Evolutionary conservation across 2,888 invertebrate genomes (phyloP).

Genomic region (Polydrusus tereticollis): DNA sequence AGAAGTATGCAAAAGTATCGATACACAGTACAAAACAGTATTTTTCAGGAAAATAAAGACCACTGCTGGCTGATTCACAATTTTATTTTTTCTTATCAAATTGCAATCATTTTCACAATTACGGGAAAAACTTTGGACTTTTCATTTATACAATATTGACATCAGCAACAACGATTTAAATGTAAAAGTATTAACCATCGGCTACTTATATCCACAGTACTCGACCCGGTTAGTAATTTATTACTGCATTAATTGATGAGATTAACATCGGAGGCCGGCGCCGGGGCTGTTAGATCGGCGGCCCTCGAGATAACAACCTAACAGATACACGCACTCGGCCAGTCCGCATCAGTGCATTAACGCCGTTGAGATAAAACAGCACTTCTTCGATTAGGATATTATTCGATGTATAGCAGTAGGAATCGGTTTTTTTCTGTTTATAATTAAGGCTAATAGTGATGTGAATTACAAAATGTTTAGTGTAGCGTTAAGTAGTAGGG

Average conservation of each 20-base stretch:
- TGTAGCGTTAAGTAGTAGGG: no score
- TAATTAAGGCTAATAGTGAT: not conserved
- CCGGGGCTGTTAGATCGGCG: constrained; percentile 47
- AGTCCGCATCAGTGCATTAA: constrained; percentile 39
- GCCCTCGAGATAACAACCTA: constrained; percentile 40
- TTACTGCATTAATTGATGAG: constrained; percentile 42
- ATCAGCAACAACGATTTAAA: not conserved
- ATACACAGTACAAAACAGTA: no score
- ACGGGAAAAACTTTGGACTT: no score
- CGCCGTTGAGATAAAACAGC: constrained; percentile 41
- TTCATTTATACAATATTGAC: not conserved
- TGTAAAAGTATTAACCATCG: not conserved
- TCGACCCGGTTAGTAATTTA: constrained; percentile 28
- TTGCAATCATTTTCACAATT: no score
- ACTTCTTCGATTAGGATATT: not conserved
- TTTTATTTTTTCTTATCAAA: no score
- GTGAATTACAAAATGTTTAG: no score
- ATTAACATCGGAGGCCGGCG: constrained; percentile 44
- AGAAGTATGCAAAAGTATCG: no score
- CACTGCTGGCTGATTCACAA: no score
- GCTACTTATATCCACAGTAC: constrained; percentile 6
- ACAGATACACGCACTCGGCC: constrained; percentile 33
- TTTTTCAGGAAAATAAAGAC: no score
- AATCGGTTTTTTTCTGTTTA: not conserved
- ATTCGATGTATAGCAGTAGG: not conserved